These are phyloP conservation scores for Sorex fumeus DNA, from an alignment of 2,113 vertebrate species.

Conservation along the genomic window DNA sequence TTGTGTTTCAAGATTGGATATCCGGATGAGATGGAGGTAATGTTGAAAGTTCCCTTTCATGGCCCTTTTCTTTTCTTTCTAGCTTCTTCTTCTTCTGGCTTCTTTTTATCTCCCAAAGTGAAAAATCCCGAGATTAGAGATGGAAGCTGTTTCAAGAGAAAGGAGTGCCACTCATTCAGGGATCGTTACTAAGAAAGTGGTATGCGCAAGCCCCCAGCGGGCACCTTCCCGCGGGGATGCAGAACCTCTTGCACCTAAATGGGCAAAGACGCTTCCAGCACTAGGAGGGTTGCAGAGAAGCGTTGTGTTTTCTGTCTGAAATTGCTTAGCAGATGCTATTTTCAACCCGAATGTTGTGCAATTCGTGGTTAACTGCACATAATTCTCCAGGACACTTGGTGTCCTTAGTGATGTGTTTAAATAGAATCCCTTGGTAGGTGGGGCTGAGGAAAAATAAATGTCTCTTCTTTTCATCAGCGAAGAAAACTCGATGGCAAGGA, in stretches of 20 bases:
- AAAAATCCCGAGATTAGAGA: conserved; percentile 12
- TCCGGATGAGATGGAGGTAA: conserved; percentile 80
- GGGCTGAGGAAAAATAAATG: conserved; percentile 49
- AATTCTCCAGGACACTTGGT: conserved; percentile 7
- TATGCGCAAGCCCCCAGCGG: rapidly evolving
- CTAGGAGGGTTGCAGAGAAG: rapidly evolving
- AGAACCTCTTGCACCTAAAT: too few species aligned
- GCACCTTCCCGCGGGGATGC: too few species aligned
- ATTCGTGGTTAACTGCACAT: background rate
- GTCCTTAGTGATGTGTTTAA: conserved; percentile 56
- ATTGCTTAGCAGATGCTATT: background rate
- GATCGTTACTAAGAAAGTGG: background rate
- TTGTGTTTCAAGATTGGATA: conserved; percentile 55
- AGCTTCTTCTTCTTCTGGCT: conserved; percentile 41
- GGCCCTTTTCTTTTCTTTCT: conserved; percentile 53
- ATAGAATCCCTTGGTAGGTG: background rate
- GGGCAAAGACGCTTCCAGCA: background rate
- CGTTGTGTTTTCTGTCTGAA: background rate
- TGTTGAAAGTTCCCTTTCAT: conserved; percentile 20
- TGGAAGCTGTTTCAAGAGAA: conserved; percentile 15
- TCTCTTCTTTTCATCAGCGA: conserved; percentile 64
- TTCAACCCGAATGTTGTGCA: background rate
- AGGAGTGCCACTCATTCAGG: background rate
- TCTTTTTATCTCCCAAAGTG: conserved; percentile 29
- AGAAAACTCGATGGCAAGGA: conserved; percentile 1